These are phyloP conservation scores for Tauraco hartlaubi DNA, from an alignment of 2,797 vertebrate species.

Conservation along the genomic window DNA sequence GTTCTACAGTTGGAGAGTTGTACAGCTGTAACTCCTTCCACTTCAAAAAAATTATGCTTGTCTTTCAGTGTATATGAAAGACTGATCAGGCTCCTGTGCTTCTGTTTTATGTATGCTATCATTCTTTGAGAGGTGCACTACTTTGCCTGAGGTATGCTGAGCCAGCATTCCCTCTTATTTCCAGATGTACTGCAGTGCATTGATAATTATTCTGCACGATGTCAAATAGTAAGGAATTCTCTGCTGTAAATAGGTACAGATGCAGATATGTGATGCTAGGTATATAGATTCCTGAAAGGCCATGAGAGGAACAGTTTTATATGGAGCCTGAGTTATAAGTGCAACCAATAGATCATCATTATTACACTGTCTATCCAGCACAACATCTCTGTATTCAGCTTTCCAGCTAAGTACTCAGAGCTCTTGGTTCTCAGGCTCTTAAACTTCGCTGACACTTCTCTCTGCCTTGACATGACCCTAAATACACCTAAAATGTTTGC, in stretches of 20 bases:
- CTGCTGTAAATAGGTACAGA: background rate
- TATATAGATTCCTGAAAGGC: background rate
- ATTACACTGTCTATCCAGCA: background rate
- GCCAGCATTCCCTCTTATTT: conserved; percentile 2
- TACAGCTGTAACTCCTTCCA: background rate
- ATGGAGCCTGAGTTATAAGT: background rate
- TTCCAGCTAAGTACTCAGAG: background rate
- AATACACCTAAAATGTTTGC: background rate
- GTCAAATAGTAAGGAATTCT: conserved; percentile 17
- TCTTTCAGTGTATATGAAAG: background rate
- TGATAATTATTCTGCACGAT: background rate
- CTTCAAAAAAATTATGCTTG: background rate
- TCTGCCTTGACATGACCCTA: background rate
- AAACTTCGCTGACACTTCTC: background rate
- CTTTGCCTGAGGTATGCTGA: conserved; percentile 11
- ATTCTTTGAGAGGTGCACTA: background rate
- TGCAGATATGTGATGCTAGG: background rate
- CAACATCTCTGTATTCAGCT: background rate
- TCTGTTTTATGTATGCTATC: background rate
- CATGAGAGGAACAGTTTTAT: background rate
- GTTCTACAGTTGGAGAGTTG: background rate
- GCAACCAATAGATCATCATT: background rate
- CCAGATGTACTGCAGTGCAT: background rate
- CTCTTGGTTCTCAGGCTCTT: background rate
- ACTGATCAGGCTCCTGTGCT: background rate